Evolutionary conservation across 2,888 invertebrate genomes (phyloP), one percentile per base, ranked within the genome.

Genomic region (Hirtodrosophila duncani): DNA sequence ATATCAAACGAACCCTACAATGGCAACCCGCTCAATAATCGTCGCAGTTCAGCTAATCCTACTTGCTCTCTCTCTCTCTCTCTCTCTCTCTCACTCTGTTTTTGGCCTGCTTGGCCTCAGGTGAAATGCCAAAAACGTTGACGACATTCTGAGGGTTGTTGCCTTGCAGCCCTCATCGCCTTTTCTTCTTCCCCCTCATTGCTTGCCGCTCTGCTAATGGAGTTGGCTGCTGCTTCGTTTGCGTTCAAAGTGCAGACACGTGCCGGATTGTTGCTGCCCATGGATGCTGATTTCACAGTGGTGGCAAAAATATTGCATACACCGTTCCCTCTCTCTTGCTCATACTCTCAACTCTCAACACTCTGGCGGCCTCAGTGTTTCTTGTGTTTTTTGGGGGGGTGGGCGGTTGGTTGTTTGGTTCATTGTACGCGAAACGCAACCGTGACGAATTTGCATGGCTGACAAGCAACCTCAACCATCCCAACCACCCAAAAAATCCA

Each of bases 171-270:
- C 20, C 21, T 20, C 9, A 4, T 14, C n/a, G 9, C 16, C 1
- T 20, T 11, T 21, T 9, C 8, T 30, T 16, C 14, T n/a, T 16
- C 29, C 13, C 33, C 34, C 30, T 20, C 45, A 11, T 13, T 14
- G 14, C 9, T 29, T 13, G 11, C 4, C 23, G 24, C 33, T 30
- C 52, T 51, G 58, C 69, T 74, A 74, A 75, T 78, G 72, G 74
- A 70, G 77, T 63, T 60, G 59, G 55, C 61, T 63, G 62, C 59
- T 66, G 78, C 65, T 63, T 63, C 67, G 77, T 71, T 78, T 72
- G 62, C 52, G 61, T 51, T 66, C 67, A 77, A 77, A 81, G 81
- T 82, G 81, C 81, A 67, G 82, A 81, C 81, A 81, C 81, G 81
- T 81, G 81, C 72, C 81, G 44, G 41, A 21, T 13, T 27, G 24